A percentile compares a stretch with the other conserved stretches of the same genome.
phyloP scores from a whole-genome alignment of 2,113 vertebrate genomes.

The Poecile atricapillus region DNA sequence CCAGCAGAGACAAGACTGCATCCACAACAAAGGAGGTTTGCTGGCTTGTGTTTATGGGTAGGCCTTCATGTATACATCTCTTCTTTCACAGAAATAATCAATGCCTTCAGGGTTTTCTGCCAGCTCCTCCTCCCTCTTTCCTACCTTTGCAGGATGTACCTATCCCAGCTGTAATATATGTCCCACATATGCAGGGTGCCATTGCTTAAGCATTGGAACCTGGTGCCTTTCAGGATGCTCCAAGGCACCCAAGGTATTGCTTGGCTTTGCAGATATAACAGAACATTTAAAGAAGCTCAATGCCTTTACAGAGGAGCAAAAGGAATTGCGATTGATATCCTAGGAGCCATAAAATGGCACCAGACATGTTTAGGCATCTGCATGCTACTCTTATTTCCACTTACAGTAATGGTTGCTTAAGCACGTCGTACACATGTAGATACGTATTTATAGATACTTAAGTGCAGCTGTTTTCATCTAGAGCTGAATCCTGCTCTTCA shows the following conservation, averaged over 20 bases:
- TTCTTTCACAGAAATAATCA: background rate
- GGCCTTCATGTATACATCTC: background rate
- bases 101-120: background rate
- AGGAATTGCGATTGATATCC: background rate
- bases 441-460: background rate
- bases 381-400: background rate
- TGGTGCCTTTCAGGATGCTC: background rate
- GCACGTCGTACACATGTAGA: background rate
- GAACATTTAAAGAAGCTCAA: background rate
- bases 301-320: background rate
- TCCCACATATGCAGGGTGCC: background rate
- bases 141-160: background rate
- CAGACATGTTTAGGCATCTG: background rate
- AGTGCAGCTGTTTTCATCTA: background rate
- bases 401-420: background rate
- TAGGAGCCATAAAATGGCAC: background rate
- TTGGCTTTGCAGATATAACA: background rate
- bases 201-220: background rate
- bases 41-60: background rate
- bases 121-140: background rate
- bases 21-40: background rate
- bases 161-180: background rate
- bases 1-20: background rate
- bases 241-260: background rate
- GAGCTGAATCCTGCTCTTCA: background rate